Conservation (phyloP, 92 coral and sea anemone genomes). For the Palythoa grandiflora region DNA sequence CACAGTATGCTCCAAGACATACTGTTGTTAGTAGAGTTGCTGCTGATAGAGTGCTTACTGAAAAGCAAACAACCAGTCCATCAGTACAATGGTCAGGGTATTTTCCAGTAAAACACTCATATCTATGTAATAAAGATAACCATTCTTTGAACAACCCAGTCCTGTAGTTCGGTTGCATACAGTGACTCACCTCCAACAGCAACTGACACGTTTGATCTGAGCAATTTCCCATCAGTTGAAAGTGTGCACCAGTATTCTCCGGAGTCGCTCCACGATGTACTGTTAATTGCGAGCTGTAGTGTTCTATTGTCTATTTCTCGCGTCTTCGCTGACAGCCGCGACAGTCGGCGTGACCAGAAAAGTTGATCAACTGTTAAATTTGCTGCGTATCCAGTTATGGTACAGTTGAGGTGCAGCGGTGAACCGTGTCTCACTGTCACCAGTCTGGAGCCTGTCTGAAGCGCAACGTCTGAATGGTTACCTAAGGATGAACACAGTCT, state of each 20-base stretch:
- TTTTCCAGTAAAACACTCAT: too few relatives aligned
- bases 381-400: not conserved
- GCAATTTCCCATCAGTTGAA: not conserved
- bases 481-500: not conserved
- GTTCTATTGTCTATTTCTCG: constrained; percentile 24
- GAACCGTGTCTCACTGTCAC: constrained; percentile 26
- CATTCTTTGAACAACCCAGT: too few relatives aligned
- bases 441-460: constrained; percentile 9
- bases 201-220: constrained; percentile 7
- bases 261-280: constrained; percentile 24
- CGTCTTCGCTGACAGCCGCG: not conserved
- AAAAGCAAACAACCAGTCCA: too few relatives aligned
- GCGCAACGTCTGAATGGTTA: not conserved
- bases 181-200: constrained; percentile 37
- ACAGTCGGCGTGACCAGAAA: constrained; percentile 33
- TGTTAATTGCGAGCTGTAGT: constrained; percentile 27
- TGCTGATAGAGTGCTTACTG: too few relatives aligned
- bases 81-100: too few relatives aligned
- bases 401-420: constrained; percentile 32
- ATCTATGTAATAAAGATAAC: too few relatives aligned
- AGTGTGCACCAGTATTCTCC: constrained; percentile 27
- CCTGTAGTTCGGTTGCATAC: too few relatives aligned
- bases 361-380: not conserved
- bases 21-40: too few relatives aligned
- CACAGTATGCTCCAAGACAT: too few relatives aligned